Conservation (phyloP, 2,797 vertebrate genomes). For the Aplochiton taeniatus region DNA sequence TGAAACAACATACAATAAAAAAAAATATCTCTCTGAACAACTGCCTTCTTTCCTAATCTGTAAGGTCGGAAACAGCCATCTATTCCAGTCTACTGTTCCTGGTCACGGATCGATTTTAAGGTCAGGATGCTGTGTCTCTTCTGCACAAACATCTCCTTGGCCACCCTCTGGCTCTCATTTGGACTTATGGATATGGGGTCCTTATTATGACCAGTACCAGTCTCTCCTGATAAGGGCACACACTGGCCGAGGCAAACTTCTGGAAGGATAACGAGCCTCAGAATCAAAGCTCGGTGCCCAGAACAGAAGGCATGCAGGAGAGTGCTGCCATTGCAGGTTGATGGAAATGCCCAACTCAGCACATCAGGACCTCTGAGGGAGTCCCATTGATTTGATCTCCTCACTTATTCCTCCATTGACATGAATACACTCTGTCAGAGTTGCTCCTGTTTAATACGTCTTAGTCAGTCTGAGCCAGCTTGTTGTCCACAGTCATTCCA, state of each 20-base stretch:
- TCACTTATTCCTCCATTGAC: conserved; percentile 69
- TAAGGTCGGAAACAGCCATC: conserved; percentile 24
- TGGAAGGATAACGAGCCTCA: conserved; percentile 6
- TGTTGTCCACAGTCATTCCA: conserved; percentile 63
- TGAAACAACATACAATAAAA: too few relatives aligned
- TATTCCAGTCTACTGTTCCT: conserved; percentile 21
- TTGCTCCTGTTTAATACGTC: conserved; percentile 51
- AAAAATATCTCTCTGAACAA: too few relatives aligned
- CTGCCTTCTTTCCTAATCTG: neutral
- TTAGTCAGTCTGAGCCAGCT: conserved; percentile 52
- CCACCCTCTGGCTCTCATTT: conserved; percentile 4
- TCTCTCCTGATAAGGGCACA: conserved; percentile 21
- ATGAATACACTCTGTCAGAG: conserved; percentile 66
- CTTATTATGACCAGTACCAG: conserved; percentile 9
- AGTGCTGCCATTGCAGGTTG: conserved; percentile 57
- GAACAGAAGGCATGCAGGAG: conserved; percentile 25
- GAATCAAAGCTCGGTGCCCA: too few relatives aligned
- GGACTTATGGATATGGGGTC: conserved; percentile 6
- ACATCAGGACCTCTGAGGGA: conserved; percentile 61
- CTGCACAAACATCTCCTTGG: conserved; percentile 17
- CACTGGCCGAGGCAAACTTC: conserved; percentile 24
- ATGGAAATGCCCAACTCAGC: conserved; percentile 69
- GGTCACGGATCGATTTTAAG: conserved; percentile 38
- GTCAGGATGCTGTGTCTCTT: conserved; percentile 35
- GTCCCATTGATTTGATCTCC: conserved; percentile 66